phyloP scores from a whole-genome alignment of 2,113 vertebrate species.

The Mormoops blainvillei region DNA sequence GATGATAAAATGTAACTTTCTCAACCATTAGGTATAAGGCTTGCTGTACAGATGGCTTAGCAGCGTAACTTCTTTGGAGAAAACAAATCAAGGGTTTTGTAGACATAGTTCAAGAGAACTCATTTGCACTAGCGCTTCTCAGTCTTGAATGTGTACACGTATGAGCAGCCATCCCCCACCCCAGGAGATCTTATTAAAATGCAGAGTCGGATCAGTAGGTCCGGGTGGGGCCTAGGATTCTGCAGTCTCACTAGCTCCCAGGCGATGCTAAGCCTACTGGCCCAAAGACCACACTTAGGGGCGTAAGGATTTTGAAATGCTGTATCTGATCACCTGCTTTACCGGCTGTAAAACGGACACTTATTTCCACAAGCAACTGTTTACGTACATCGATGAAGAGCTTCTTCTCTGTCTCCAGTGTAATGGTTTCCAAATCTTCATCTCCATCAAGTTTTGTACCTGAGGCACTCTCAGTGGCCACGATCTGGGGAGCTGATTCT shows the following conservation, averaged over 20 bases:
- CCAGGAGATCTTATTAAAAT: neutral
- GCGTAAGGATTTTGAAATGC: accelerated
- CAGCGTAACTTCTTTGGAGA: neutral
- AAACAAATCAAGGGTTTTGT: neutral
- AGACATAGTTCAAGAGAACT: neutral
- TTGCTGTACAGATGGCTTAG: neutral
- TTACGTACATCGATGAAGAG: constrained; percentile 75
- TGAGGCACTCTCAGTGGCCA: neutral
- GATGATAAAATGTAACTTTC: neutral
- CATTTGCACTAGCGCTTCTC: accelerated
- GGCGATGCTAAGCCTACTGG: accelerated
- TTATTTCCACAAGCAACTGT: neutral
- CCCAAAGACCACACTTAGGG: neutral
- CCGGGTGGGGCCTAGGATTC: neutral
- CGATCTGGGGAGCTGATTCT: constrained; percentile 28
- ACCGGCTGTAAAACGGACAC: neutral
- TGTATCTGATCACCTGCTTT: neutral
- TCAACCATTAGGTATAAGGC: neutral
- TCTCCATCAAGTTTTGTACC: constrained; percentile 68
- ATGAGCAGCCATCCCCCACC: accelerated
- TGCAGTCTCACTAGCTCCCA: neutral
- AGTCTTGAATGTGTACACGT: neutral
- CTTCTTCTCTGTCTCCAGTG: constrained; percentile 54
- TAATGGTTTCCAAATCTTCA: constrained; percentile 69
- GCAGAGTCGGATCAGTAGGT: neutral